Percentiles rank a stretch among this genome's conserved stretches.
phyloP scores from a whole-genome alignment of 2,888 invertebrate genomes.

The Pseudeuparius sepicola region DNA sequence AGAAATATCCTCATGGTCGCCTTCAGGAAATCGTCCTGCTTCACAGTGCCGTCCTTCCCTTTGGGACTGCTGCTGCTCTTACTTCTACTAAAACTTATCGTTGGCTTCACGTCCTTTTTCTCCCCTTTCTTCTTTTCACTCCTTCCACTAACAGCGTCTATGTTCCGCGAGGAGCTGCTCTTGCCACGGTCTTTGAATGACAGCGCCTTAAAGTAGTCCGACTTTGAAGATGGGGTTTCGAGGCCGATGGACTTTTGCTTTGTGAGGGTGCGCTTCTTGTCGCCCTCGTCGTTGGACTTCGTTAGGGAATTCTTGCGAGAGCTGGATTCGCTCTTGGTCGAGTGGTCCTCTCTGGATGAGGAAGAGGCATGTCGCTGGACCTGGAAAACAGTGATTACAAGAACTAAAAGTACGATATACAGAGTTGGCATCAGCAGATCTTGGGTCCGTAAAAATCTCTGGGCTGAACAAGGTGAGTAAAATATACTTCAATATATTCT shows the following conservation, averaged over 20 bases:
- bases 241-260: conserved; percentile 36
- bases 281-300: conserved; percentile 31
- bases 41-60: conserved; percentile 32
- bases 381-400: no score
- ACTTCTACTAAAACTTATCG: conserved; percentile 31
- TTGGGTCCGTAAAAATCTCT: no score
- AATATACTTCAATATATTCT: no score
- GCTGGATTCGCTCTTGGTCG: conserved; percentile 30
- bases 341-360: no score
- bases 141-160: conserved; percentile 30
- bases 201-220: conserved; percentile 30
- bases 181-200: conserved; percentile 34
- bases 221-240: conserved; percentile 23
- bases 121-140: conserved; percentile 33
- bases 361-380: conserved; percentile 38
- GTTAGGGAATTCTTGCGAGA: conserved; percentile 39
- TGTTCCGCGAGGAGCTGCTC: conserved; percentile 31
- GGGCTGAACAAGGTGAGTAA: no score
- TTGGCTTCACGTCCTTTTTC: conserved; percentile 31
- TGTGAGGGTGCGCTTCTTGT: conserved; percentile 32
- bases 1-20: conserved; percentile 66
- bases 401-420: no score
- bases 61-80: conserved; percentile 25
- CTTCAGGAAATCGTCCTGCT: conserved; percentile 58
- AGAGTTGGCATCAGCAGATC: no score